These are phyloP conservation scores for Lerema accius DNA, from an alignment of 1,140 invertebrate genomes.

Conservation along the genomic window DNA sequence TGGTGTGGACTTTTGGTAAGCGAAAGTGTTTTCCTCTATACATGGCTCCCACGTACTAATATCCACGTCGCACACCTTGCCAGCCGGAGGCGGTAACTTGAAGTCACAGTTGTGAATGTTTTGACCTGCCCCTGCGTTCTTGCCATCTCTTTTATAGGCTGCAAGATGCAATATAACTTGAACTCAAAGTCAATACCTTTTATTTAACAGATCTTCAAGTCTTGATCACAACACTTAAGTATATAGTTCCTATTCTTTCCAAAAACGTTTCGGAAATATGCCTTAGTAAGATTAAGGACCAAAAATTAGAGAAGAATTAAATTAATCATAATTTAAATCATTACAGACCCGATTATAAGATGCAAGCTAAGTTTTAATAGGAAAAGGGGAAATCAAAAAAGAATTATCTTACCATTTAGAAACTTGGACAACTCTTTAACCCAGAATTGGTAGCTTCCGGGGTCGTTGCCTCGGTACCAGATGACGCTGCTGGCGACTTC, in stretches of 20 bases:
- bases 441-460: slow-evolving; percentile 90
- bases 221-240: no score
- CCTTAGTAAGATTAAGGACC: no score
- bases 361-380: no score
- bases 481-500: slow-evolving; percentile 97
- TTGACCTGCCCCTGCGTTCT: slow-evolving; percentile 84
- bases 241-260: no score
- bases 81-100: slow-evolving; percentile 84
- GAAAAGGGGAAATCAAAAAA: no score
- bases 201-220: no score
- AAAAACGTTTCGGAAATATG: no score
- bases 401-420: slow-evolving; percentile 82
- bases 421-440: slow-evolving; percentile 88
- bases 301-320: no score
- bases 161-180: slow-evolving; percentile 44
- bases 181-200: no score
- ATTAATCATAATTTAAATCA: no score
- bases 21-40: slow-evolving; percentile 88
- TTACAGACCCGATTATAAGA: no score
- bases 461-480: slow-evolving; percentile 92
- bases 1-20: slow-evolving; percentile 90
- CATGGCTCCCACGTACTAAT: slow-evolving; percentile 86
- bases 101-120: slow-evolving; percentile 88
- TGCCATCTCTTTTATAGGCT: slow-evolving; percentile 88
- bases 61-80: slow-evolving; percentile 83